Evolutionary conservation across 2,888 invertebrate species (phyloP).

Genomic region (Epistrophe grossulariae): DNA sequence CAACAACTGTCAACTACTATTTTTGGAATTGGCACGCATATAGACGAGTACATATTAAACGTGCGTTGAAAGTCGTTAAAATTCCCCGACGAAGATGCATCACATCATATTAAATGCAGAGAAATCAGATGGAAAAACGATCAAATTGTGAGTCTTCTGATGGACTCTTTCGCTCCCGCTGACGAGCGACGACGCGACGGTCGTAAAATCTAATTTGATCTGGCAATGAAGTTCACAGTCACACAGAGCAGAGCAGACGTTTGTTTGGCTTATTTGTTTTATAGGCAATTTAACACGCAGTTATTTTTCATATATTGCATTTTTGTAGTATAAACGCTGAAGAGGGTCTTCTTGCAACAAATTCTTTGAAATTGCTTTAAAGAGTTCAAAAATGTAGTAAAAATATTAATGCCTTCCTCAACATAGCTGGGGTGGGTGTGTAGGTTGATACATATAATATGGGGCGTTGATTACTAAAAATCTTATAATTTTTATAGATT

Average conservation of each 20-base stretch:
- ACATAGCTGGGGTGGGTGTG: not conserved
- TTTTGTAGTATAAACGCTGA: not conserved
- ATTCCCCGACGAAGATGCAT: constrained; percentile 57
- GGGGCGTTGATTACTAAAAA: not conserved
- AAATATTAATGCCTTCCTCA: constrained; percentile 27
- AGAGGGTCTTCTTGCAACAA: constrained; percentile 28
- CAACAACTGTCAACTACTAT: constrained; percentile 58
- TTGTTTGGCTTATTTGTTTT: constrained; percentile 63
- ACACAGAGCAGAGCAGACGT: not conserved
- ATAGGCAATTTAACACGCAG: constrained; percentile 62
- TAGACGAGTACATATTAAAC: not conserved
- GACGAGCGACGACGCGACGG: constrained; percentile 22
- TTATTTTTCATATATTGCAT: constrained; percentile 43
- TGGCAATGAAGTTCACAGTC: constrained; percentile 55
- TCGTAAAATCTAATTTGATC: constrained; percentile 63
- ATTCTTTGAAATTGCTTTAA: constrained; percentile 41
- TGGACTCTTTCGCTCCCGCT: not conserved
- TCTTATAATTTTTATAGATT: not conserved
- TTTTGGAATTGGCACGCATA: constrained; percentile 57
- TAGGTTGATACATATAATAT: not conserved
- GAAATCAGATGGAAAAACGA: constrained; percentile 3
- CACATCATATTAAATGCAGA: not conserved
- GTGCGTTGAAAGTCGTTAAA: constrained; percentile 62
- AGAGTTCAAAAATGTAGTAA: constrained; percentile 22
- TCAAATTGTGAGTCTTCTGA: not conserved